Evolutionary conservation across 2,888 invertebrate genomes (phyloP).

Genomic region (Saturnia pavonia): DNA sequence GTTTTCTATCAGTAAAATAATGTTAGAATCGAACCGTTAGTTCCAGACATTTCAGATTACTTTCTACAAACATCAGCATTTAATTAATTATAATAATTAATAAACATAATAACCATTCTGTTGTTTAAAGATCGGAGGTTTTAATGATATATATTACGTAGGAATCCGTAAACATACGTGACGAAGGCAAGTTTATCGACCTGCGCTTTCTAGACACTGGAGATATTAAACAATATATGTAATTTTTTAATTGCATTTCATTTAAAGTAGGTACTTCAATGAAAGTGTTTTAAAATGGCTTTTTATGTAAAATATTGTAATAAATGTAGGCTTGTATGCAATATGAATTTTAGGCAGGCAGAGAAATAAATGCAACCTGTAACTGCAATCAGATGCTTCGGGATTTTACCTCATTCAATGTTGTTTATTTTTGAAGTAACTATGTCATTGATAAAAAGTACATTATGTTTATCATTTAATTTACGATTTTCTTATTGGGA

Average conservation of each 20-base stretch:
- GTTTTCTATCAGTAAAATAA: no score
- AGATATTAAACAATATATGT: neutral
- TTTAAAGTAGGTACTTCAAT: neutral
- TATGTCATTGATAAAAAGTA: constrained; percentile 45
- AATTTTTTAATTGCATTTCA: neutral
- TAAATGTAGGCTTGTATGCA: neutral
- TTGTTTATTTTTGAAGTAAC: constrained; percentile 39
- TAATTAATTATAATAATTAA: neutral
- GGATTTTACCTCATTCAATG: constrained; percentile 5
- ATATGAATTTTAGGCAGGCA: neutral
- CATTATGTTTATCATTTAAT: constrained; percentile 39
- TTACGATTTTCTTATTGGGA: constrained; percentile 31
- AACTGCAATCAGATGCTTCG: neutral
- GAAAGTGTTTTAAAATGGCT: neutral
- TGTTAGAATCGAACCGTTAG: no score
- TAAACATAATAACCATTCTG: neutral
- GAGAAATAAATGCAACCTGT: neutral
- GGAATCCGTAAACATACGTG: neutral
- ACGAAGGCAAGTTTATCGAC: neutral
- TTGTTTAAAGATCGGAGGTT: neutral
- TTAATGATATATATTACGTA: neutral
- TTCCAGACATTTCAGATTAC: no score
- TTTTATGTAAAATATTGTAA: no score
- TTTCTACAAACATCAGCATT: no score
- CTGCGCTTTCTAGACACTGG: neutral